Conservation (phyloP, 2,113 vertebrate species). For the Phaethon lepturus region DNA sequence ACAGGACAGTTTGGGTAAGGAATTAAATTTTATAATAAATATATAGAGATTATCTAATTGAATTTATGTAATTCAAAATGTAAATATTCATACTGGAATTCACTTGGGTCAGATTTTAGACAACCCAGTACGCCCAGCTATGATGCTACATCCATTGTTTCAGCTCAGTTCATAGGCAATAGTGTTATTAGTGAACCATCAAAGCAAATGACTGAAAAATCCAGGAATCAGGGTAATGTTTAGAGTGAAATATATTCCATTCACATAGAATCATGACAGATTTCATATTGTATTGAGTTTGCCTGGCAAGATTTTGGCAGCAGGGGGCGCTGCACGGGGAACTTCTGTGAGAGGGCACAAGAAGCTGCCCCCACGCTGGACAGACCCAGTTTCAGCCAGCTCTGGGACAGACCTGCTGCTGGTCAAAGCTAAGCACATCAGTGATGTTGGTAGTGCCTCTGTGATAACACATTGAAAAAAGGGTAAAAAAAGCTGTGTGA, state of each 20-base stretch:
- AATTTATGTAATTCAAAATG: background rate
- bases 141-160: background rate
- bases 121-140: accelerated
- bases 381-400: accelerated
- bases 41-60: background rate
- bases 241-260: background rate
- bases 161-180: background rate
- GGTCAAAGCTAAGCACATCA: background rate
- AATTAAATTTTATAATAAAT: background rate
- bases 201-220: background rate
- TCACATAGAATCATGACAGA: background rate
- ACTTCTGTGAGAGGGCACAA: background rate
- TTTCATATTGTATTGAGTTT: background rate
- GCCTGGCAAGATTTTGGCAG: background rate
- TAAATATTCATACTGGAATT: background rate
- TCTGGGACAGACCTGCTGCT: background rate
- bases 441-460: background rate
- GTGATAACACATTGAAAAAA: background rate
- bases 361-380: background rate
- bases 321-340: background rate
- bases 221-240: background rate
- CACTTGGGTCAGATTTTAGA: background rate
- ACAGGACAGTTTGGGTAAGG: background rate
- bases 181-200: background rate
- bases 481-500: background rate